Evolutionary conservation across 1,140 invertebrate species (phyloP).

Genomic region (Trachymyrmex cornetzi): DNA sequence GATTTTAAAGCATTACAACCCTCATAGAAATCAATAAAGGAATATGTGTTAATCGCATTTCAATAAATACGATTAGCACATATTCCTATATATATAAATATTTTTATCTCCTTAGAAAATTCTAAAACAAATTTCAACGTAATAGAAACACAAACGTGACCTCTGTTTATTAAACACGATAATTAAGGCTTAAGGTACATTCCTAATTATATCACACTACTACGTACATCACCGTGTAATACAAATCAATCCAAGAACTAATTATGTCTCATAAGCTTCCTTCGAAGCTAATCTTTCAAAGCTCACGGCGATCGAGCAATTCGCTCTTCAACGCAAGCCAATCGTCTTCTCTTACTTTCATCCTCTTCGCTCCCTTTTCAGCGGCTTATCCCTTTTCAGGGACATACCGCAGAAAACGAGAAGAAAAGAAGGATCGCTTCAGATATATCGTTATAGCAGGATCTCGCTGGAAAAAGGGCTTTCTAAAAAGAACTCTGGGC

Average conservation of each 20-base stretch:
- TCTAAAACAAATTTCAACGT: neutral
- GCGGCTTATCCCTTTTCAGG: slow-evolving; percentile 32
- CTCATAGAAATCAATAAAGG: neutral
- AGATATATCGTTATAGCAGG: slow-evolving; percentile 36
- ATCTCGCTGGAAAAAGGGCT: slow-evolving; percentile 22
- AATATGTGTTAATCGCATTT: neutral
- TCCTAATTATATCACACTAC: neutral
- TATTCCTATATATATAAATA: neutral
- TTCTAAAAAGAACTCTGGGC: slow-evolving; percentile 2
- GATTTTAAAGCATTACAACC: neutral
- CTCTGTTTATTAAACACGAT: neutral
- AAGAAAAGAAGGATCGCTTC: neutral
- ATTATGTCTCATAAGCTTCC: slow-evolving; percentile 48
- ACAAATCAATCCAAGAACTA: slow-evolving; percentile 58
- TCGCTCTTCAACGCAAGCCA: slow-evolving; percentile 21
- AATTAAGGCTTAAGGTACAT: neutral
- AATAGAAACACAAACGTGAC: neutral
- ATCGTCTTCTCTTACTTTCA: slow-evolving; percentile 29
- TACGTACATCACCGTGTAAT: neutral
- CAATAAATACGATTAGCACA: neutral
- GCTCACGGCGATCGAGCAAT: slow-evolving; percentile 18
- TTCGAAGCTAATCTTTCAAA: slow-evolving; percentile 62
- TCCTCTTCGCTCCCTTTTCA: slow-evolving; percentile 10
- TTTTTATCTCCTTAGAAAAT: neutral
- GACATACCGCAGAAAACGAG: neutral